Conservation (phyloP, 2,113 vertebrate species). For the Nymphicus hollandicus region DNA sequence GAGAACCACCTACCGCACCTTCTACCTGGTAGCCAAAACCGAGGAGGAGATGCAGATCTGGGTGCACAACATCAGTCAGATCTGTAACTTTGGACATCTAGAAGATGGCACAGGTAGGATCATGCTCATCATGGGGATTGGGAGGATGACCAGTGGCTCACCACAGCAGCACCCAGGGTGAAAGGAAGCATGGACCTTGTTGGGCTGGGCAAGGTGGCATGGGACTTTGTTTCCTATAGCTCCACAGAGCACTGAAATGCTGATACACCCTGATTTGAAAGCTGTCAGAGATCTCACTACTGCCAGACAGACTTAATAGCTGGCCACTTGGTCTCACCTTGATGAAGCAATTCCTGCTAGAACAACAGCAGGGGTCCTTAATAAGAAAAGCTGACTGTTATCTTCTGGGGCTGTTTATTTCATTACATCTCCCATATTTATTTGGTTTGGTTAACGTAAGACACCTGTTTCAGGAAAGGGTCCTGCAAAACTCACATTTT, state of each 20-base stretch:
- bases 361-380: neutral
- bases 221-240: neutral
- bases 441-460: constrained; percentile 46
- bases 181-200: neutral
- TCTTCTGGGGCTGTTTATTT: neutral
- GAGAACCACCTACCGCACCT: constrained; percentile 87
- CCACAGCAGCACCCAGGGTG: accelerated
- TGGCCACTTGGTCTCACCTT: neutral
- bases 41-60: constrained; percentile 95
- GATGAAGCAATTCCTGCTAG: neutral
- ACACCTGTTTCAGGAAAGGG: constrained; percentile 31
- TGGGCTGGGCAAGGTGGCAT: neutral
- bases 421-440: constrained; percentile 2
- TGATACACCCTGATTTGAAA: neutral
- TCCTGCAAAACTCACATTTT: neutral
- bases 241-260: neutral
- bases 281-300: neutral
- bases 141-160: neutral
- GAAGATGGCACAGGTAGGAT: constrained; percentile 84
- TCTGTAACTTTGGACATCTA: constrained; percentile 86
- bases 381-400: neutral
- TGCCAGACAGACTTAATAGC: neutral
- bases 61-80: constrained; percentile 90
- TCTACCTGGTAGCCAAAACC: constrained; percentile 96
- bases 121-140: neutral